Base-by-base conservation (phyloP, 1,140 invertebrate genomes). In the Diorhabda sublineata region DNA sequence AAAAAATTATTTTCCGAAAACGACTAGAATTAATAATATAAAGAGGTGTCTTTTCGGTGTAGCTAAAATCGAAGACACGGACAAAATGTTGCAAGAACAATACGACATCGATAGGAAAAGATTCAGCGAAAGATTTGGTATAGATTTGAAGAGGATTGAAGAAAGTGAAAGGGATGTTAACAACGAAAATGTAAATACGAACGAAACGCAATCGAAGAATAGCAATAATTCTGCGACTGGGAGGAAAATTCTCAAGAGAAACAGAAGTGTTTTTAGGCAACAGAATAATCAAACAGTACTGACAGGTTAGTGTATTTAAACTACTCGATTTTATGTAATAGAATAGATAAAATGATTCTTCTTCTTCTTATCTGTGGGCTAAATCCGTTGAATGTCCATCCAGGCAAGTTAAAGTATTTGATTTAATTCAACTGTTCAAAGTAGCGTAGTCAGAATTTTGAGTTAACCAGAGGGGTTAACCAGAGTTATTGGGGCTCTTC, bases 41-140 rank as follows among this genome's bases (percentile, higher is more conserved):
- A 74, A 72, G 66, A 73, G 71, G 58, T 76, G 75, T 43, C 62
- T 76, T 5, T 76, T 76, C 56, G 75, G 75, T 7, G 61, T 71
- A 43, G 58, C 70, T 11, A 65, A 71, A 56, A 67, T 68, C 0
- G 69, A 61, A 4, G 72, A 74, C 26, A 76, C 75, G 4, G 68
- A 64, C 43, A 66, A 66, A 43, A 69, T 76, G 70, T 45, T 76
- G 9, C 63, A 75, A 9, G 72, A 76, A 58, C 74, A 76, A 56
- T 73, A 70, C 64, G 64, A 59, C 6, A 45, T 63, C 3, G 75
- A 76, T 44, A 66, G 65, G n/a, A 58, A 70, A 43, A 44, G 75
- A 9, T 74, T 76, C 59, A 63, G 67, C 26, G 52, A 66, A 4
- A 64, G 69, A 44, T 76, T 75, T 41, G 75, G 75, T 2, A 67